phyloP scores from a whole-genome alignment of 2,888 invertebrate species.

The Bombylius discolor region DNA sequence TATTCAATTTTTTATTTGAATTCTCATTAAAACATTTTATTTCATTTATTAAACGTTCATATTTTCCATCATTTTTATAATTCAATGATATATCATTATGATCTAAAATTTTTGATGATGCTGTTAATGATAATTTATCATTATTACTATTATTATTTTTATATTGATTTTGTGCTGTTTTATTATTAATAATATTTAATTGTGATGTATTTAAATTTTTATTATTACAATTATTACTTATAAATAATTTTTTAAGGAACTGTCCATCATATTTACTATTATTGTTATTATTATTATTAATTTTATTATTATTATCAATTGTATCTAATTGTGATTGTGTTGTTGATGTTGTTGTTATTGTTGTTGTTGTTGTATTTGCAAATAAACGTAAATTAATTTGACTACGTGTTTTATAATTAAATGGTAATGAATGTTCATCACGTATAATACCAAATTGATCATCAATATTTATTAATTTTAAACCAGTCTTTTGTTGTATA shows the following conservation, averaged over 20 bases:
- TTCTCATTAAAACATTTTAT: not conserved
- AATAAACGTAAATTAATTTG: slow-evolving; percentile 55
- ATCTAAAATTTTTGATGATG: no score
- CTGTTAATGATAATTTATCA: not conserved
- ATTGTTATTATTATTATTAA: not conserved
- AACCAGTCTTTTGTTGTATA: slow-evolving; percentile 42
- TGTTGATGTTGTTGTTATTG: not conserved
- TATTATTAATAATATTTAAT: not conserved
- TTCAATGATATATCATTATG: not conserved
- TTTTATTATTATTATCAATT: not conserved
- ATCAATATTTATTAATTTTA: slow-evolving; percentile 45
- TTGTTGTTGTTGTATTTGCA: not conserved
- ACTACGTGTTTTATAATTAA: slow-evolving; percentile 71
- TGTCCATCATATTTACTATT: not conserved
- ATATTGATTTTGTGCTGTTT: not conserved
- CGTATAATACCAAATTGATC: slow-evolving; percentile 44
- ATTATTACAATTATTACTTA: not conserved
- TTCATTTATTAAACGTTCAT: not conserved
- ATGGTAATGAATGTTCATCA: slow-evolving; percentile 80
- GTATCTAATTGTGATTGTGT: not conserved
- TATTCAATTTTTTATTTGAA: not conserved
- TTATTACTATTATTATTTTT: not conserved
- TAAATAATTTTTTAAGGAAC: not conserved
- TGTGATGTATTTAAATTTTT: not conserved
- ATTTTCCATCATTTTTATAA: not conserved